Percentiles rank a stretch among this genome's conserved stretches.
phyloP scores from a whole-genome alignment of 1,140 invertebrate genomes.

The Condylostylus longicornis region DNA sequence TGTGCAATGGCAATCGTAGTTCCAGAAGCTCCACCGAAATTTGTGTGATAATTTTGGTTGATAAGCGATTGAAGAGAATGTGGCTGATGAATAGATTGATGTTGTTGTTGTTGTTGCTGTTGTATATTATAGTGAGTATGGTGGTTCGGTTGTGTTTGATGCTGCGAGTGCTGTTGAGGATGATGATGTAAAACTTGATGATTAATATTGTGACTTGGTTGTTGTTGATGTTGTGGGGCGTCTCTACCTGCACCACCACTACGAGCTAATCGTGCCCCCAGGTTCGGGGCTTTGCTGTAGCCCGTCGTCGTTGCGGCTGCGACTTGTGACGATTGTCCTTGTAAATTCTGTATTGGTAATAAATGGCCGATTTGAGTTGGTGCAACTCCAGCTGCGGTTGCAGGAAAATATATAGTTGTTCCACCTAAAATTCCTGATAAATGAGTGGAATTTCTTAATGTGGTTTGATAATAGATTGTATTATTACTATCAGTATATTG shows the following conservation, averaged over 20 bases:
- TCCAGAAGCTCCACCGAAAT: background rate
- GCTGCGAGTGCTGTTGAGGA: background rate
- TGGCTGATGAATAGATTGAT: background rate
- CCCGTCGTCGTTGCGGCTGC: slow-evolving; percentile 22
- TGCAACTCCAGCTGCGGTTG: background rate
- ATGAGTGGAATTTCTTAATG: background rate
- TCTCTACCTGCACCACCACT: slow-evolving; percentile 12
- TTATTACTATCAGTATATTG: too few species aligned
- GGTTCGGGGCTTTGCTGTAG: slow-evolving; percentile 20
- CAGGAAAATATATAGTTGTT: background rate
- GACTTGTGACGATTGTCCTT: background rate
- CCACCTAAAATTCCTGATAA: too few species aligned
- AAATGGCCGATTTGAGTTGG: too few species aligned
- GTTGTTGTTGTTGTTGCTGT: slow-evolving; percentile 4
- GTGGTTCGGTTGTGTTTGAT: background rate
- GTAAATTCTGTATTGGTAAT: slow-evolving; percentile 1
- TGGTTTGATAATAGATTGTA: too few species aligned
- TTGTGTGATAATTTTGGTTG: slow-evolving; percentile 2
- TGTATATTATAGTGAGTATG: background rate
- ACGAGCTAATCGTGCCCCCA: slow-evolving; percentile 24
- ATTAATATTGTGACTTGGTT: slow-evolving; percentile 6
- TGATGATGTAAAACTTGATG: background rate
- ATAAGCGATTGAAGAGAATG: background rate
- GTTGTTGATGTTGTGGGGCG: slow-evolving; percentile 6
- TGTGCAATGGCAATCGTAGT: too few species aligned